Base-by-base conservation (phyloP, 2,113 vertebrate genomes). In the Neotragus moschatus region DNA sequence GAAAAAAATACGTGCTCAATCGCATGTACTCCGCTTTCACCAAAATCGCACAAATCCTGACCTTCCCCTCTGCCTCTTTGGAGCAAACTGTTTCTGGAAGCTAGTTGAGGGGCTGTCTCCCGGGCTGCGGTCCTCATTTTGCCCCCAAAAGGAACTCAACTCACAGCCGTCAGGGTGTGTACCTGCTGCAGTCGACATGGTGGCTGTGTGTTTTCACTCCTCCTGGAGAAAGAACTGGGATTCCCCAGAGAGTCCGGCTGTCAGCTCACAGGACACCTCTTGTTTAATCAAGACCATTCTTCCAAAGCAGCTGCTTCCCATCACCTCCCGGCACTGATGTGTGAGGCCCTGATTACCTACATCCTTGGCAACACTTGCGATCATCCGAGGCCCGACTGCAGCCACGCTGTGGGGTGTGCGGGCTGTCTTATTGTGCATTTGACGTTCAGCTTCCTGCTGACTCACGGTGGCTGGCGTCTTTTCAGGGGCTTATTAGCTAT, bases 251-350 rank as follows among this genome's bases (percentile, higher is more conserved):
- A 26, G 17, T 0, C 0, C 43, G 12, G 21, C 16, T 2, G 51
- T 30, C 51, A 1, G 36, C 51, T 6, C 51, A 33, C 3, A 9
- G 17, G 87, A 45, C 6, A 13, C 11, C 56, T 84, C 81, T 26
- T 36, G 36, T 43, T 28, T 39, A 10, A 58, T 56, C n/a, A 16
- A 10, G 81, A 5, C 14, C 30, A 16, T 58, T 47, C 45, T 23
- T n/a, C 88, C 30, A 0, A 19, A 43, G 43, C 30, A 60, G 73
- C 70, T 16, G 55, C 70, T 60, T 43, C 49, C 26, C 4, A 1
- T 25, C 6, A 36, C 30, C 11, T 43, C 86, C 1, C 4, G 9
- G n/a, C 17, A 1, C 13, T 3, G 4, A 1, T 0, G 11, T 10
- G 19, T 5, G n/a, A 39, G 45, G 10, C 17, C 36, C 55, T 10